Evolutionary conservation across 1,140 invertebrate species (phyloP).

Genomic region (Bombus balteatus): DNA sequence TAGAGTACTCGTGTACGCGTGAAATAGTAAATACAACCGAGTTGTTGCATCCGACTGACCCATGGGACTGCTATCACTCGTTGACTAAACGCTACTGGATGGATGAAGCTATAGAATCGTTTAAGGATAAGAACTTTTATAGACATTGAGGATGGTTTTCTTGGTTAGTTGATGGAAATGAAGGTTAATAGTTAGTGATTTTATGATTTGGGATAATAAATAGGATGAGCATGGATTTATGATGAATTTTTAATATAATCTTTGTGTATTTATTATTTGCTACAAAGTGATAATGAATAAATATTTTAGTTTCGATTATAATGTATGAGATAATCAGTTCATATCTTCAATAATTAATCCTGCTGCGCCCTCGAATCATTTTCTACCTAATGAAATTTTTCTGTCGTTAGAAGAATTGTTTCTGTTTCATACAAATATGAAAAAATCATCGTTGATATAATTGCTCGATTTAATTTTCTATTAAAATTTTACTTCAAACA

Average conservation of each 20-base stretch:
- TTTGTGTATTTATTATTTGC: not conserved
- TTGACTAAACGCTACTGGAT: slow-evolving; percentile 5
- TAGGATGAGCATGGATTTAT: not conserved
- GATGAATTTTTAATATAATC: not conserved
- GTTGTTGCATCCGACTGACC: slow-evolving; percentile 57
- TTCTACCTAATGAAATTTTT: too few relatives aligned
- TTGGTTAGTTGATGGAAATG: not conserved
- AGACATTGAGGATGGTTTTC: not conserved
- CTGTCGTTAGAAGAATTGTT: too few relatives aligned
- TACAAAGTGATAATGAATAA: not conserved
- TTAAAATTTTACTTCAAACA: not conserved
- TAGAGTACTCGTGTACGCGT: slow-evolving; percentile 61
- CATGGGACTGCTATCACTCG: slow-evolving; percentile 48
- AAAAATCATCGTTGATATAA: too few relatives aligned
- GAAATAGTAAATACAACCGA: slow-evolving; percentile 72
- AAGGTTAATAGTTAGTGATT: not conserved
- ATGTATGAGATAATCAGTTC: too few relatives aligned
- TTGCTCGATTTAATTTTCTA: too few relatives aligned
- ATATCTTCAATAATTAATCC: too few relatives aligned
- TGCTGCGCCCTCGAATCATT: too few relatives aligned
- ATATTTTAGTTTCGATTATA: not conserved
- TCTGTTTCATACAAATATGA: too few relatives aligned
- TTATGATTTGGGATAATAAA: not conserved
- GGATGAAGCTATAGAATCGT: not conserved
- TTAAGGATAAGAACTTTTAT: slow-evolving; percentile 14